These are phyloP conservation scores for Opisthograptis luteolata DNA, from an alignment of 2,888 invertebrate species.

Conservation along the genomic window DNA sequence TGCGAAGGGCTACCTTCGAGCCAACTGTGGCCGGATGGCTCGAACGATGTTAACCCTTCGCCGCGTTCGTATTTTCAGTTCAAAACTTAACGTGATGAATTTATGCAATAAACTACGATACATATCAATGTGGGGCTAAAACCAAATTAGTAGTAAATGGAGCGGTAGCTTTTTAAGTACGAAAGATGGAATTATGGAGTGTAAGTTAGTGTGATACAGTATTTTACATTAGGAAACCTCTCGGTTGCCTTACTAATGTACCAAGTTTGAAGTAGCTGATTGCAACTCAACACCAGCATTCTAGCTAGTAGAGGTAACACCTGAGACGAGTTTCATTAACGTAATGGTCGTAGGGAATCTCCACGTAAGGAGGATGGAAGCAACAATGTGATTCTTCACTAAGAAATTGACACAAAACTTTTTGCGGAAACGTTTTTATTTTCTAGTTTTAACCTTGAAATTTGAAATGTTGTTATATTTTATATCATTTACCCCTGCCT, in stretches of 20 bases:
- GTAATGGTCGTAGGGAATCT: constrained; percentile 39
- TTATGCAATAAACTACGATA: constrained; percentile 80
- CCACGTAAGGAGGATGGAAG: constrained; percentile 28
- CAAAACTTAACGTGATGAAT: constrained; percentile 68
- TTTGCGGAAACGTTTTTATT: constrained; percentile 51
- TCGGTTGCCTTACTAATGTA: constrained; percentile 76
- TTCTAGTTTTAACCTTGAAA: constrained; percentile 56
- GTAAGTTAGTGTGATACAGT: constrained; percentile 72
- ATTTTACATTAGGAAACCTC: constrained; percentile 71
- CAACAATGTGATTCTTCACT: constrained; percentile 50
- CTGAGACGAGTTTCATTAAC: constrained; percentile 48
- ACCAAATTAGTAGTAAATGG: constrained; percentile 63
- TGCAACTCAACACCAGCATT: constrained; percentile 41
- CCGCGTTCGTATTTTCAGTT: constrained; percentile 49
- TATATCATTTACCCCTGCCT: constrained; percentile 76
- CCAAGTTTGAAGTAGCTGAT: constrained; percentile 48
- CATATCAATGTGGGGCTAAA: constrained; percentile 81
- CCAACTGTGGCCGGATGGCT: constrained; percentile 81
- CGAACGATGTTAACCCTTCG: constrained; percentile 59
- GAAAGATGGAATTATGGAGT: constrained; percentile 56
- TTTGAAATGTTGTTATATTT: constrained; percentile 66
- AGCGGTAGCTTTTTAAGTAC: constrained; percentile 74
- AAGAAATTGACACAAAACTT: constrained; percentile 47
- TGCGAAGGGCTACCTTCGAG: constrained; percentile 62
- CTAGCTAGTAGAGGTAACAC: constrained; percentile 57